Conservation (phyloP, 2,797 vertebrate genomes). For the Setipinna tenuifilis region DNA sequence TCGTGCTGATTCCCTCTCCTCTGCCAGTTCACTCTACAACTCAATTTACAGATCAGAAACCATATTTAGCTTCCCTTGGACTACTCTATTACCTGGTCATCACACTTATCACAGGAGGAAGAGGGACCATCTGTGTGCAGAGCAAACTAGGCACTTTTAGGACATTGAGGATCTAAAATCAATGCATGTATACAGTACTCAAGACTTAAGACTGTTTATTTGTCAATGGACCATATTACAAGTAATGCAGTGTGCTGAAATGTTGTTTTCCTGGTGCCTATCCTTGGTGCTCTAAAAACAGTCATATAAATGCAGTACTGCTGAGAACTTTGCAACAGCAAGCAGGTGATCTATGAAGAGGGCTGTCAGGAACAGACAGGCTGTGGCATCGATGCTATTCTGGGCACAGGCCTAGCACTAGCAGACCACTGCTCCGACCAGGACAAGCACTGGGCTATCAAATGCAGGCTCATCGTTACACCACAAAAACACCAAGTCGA, state of each 20-base stretch:
- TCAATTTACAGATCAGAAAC: not conserved
- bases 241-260: too few species aligned
- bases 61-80: not conserved
- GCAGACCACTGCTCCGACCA: not conserved
- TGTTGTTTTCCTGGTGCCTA: too few species aligned
- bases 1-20: not conserved
- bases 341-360: not conserved
- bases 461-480: not conserved
- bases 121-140: too few species aligned
- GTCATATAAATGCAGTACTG: not conserved
- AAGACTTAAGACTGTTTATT: too few species aligned
- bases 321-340: not conserved
- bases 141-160: too few species aligned
- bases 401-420: conserved; percentile 14
- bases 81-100: not conserved
- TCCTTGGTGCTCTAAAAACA: too few species aligned
- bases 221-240: too few species aligned
- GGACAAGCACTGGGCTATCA: not conserved
- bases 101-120: too few species aligned
- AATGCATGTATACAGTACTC: too few species aligned
- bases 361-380: conserved; percentile 17
- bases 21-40: too few species aligned
- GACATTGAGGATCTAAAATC: too few species aligned
- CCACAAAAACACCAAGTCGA: too few species aligned
- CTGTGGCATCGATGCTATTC: conserved; percentile 28